Percentiles rank a stretch among this genome's conserved stretches.
Conservation (phyloP, 2,797 vertebrate species). For the Sebastes paucispinis region DNA sequence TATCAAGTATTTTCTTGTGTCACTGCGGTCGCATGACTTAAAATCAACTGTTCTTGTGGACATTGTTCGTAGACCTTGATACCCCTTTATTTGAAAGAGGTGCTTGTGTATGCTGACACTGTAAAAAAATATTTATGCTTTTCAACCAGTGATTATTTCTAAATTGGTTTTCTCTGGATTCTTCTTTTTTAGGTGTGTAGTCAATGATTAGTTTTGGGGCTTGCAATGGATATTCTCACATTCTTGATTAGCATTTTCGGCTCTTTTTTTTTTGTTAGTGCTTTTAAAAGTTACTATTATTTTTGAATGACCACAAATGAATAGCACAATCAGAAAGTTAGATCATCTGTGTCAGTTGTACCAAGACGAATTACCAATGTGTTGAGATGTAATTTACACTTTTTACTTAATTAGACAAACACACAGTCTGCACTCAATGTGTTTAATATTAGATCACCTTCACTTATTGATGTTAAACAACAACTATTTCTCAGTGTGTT, state of each 20-base stretch:
- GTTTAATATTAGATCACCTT: constrained; percentile 35
- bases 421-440: constrained; percentile 39
- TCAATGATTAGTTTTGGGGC: constrained; percentile 76
- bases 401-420: constrained; percentile 42
- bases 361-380: constrained; percentile 37
- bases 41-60: constrained; percentile 84
- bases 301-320: constrained; percentile 70
- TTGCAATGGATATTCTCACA: constrained; percentile 73
- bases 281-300: constrained; percentile 48
- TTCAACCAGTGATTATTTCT: constrained; percentile 75
- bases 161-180: constrained; percentile 76
- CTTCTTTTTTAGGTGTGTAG: constrained; percentile 82
- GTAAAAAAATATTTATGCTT: constrained; percentile 82
- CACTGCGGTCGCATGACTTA: constrained; percentile 86
- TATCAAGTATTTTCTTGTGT: constrained; percentile 82
- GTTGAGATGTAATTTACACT: constrained; percentile 42
- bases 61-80: constrained; percentile 83
- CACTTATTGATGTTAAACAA: constrained; percentile 40
- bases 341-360: constrained; percentile 55
- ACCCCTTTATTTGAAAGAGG: constrained; percentile 78
- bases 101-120: constrained; percentile 84
- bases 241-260: constrained; percentile 58
- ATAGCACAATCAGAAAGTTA: constrained; percentile 82
- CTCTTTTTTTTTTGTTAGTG: constrained; percentile 63
- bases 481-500: constrained; percentile 16